Evolutionary conservation across 2,797 vertebrate species (phyloP), one percentile per base, ranked within the genome.

Genomic region (Tamandua tetradactyla): DNA sequence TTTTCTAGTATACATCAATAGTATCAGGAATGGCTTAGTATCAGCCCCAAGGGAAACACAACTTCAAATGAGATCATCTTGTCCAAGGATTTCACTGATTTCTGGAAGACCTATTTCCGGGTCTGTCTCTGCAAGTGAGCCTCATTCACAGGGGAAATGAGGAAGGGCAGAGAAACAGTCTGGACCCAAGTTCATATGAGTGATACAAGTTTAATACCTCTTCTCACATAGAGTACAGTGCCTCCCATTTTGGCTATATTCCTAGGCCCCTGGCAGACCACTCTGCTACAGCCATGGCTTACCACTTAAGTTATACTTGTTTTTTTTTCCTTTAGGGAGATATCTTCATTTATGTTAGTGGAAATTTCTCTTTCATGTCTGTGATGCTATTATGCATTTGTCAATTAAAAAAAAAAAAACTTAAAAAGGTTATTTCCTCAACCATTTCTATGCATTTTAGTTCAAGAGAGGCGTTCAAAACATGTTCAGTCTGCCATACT

Each of bases 381-480:
- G 87, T 59, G 35, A 88, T 88, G 64, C 35, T 89, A 83, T 13
- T 59, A 61, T 52, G 30, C 8, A 66, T 82, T 74, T 92, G n/a
- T 49, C 93, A 47, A 47, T 47, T 47, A 7, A 47, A 47, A 47
- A 47, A n/a, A 7, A 47, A 47, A 47, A 47, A 47, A 7, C 47
- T 7, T 7, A 47, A 47, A 47, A 47, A 47, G 91, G 81, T 72
- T 80, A 12, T 85, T 32, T 66, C 94, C 40, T 72, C 30, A 83
- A 89, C 35, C 79, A 82, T 69, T 85, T 61, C 71, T 87, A 92
- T 81, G 14, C 88, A 76, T 55, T 23, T 91, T 52, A 52, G 8
- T 84, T 61, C 15, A 49, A 72, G 42, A 68, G 81, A 20, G 79
- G 13, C 25, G 68, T 95, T 87, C 49, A 84, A 71, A 94, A 89